Conservation (phyloP, 2,888 invertebrate species). For the Yponomeuta plumbellus region DNA sequence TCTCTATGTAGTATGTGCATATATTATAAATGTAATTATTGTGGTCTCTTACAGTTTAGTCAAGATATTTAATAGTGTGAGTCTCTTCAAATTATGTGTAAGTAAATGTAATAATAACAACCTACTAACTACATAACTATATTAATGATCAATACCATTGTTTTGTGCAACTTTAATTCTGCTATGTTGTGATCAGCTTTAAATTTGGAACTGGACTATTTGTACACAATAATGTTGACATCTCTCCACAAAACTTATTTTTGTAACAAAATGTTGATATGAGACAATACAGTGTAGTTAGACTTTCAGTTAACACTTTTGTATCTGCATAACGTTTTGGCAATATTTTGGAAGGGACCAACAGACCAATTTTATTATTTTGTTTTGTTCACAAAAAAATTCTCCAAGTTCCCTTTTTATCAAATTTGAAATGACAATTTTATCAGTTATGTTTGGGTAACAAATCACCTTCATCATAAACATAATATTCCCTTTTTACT, state of each 20-base stretch:
- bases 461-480: slow-evolving; percentile 34
- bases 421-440: slow-evolving; percentile 44
- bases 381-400: slow-evolving; percentile 38
- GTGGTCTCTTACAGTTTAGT: slow-evolving; percentile 74
- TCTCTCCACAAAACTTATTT: slow-evolving; percentile 69
- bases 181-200: slow-evolving; percentile 74
- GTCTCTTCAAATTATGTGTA: slow-evolving; percentile 68
- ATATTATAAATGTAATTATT: slow-evolving; percentile 71
- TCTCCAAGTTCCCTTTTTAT: slow-evolving; percentile 35
- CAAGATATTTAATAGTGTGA: slow-evolving; percentile 75
- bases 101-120: slow-evolving; percentile 56
- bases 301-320: slow-evolving; percentile 43
- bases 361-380: slow-evolving; percentile 50
- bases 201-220: slow-evolving; percentile 67
- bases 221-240: slow-evolving; percentile 64
- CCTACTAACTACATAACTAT: slow-evolving; percentile 57
- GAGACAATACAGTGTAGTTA: slow-evolving; percentile 71
- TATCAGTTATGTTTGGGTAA: slow-evolving; percentile 42
- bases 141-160: slow-evolving; percentile 63
- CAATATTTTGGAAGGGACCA: slow-evolving; percentile 71
- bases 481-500: slow-evolving; percentile 33
- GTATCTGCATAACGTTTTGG: slow-evolving; percentile 51
- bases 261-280: slow-evolving; percentile 68
- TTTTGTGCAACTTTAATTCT: slow-evolving; percentile 70
- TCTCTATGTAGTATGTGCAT: slow-evolving; percentile 71